Evolutionary conservation across 2,888 invertebrate genomes (phyloP).

Genomic region (Eledona agricola): DNA sequence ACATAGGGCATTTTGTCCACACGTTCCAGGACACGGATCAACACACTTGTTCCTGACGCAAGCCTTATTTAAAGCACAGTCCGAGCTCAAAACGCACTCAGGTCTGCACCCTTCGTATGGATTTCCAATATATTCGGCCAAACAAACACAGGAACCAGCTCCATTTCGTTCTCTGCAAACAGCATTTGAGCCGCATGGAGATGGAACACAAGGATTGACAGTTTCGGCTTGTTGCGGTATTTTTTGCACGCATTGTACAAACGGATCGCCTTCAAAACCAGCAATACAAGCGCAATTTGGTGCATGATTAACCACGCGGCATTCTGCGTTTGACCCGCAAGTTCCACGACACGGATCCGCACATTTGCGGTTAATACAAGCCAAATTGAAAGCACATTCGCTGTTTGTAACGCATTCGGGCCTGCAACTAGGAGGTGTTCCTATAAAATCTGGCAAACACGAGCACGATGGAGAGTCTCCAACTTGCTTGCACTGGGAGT

Average conservation of each 20-base stretch:
- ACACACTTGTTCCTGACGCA: slow-evolving; percentile 66
- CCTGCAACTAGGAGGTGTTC: slow-evolving; percentile 75
- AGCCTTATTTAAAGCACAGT: slow-evolving; percentile 62
- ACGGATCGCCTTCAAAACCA: slow-evolving; percentile 73
- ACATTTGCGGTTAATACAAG: slow-evolving; percentile 82
- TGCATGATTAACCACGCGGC: slow-evolving; percentile 78
- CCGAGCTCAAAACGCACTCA: slow-evolving; percentile 58
- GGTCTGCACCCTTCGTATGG: slow-evolving; percentile 75
- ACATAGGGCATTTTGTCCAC: slow-evolving; percentile 73
- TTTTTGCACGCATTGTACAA: slow-evolving; percentile 64
- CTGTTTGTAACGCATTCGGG: slow-evolving; percentile 75
- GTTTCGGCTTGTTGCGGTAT: slow-evolving; percentile 37
- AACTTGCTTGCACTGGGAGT: slow-evolving; percentile 73
- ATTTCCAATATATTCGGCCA: slow-evolving; percentile 77
- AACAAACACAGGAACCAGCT: slow-evolving; percentile 76
- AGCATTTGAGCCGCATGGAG: slow-evolving; percentile 75
- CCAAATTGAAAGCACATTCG: slow-evolving; percentile 76
- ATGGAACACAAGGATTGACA: slow-evolving; percentile 57
- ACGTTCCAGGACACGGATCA: slow-evolving; percentile 67
- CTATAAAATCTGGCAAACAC: slow-evolving; percentile 71
- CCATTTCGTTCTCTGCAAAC: slow-evolving; percentile 74
- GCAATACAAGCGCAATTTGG: slow-evolving; percentile 77
- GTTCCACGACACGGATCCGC: slow-evolving; percentile 79
- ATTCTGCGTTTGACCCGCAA: slow-evolving; percentile 78
- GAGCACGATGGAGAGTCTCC: slow-evolving; percentile 73